A percentile compares a stretch with the other conserved stretches of the same genome.
Conservation (phyloP, 2,113 vertebrate species). For the Gracilinanus agilis region DNA sequence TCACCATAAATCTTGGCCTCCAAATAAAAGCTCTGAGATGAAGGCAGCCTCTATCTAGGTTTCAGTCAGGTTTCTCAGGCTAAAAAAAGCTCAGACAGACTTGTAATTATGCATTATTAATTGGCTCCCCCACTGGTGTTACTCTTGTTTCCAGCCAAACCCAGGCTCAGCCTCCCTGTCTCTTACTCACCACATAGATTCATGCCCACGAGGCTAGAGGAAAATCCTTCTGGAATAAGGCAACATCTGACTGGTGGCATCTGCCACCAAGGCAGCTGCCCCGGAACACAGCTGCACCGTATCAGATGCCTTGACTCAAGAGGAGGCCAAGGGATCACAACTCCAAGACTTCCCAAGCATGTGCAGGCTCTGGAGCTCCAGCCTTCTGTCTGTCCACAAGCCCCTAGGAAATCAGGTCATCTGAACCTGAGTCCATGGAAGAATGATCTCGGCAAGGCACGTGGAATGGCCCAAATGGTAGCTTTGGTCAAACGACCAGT, state of each 20-base stretch:
- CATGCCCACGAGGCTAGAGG: background rate
- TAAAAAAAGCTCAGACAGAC: constrained; percentile 34
- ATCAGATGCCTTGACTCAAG: background rate
- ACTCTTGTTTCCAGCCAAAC: constrained; percentile 8
- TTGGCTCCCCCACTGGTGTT: constrained; percentile 15
- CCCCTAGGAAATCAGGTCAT: background rate
- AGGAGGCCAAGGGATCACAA: background rate
- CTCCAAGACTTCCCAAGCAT: background rate
- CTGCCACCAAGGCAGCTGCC: background rate
- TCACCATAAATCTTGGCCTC: background rate
- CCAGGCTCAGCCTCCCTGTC: background rate
- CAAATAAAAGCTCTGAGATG: constrained; percentile 15
- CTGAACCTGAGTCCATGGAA: background rate
- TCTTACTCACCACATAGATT: background rate
- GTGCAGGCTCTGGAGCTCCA: no score
- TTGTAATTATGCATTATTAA: constrained; percentile 31
- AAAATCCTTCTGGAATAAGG: constrained; percentile 11
- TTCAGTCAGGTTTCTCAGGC: background rate
- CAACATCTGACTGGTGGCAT: constrained; percentile 4
- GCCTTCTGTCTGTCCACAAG: background rate
- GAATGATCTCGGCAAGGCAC: background rate
- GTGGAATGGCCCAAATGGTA: background rate
- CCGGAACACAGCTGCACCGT: background rate
- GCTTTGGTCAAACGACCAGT: background rate
- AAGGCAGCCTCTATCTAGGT: background rate